A percentile compares a stretch with the other conserved stretches of the same genome.
Conservation (phyloP, 2,113 vertebrate genomes). For the Lasiurus cinereus region DNA sequence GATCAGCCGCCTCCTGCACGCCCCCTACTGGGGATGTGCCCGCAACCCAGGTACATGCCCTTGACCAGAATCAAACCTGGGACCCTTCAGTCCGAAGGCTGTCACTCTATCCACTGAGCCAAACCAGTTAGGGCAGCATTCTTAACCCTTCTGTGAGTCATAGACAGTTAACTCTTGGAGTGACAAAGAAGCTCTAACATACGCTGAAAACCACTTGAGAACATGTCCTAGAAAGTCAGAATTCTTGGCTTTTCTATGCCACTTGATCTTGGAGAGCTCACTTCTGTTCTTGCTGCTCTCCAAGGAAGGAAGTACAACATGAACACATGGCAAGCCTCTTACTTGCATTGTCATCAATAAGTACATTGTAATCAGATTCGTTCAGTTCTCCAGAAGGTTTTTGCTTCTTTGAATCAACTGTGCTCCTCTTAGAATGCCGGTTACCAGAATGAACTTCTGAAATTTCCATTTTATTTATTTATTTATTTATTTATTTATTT, state of each 20-base stretch:
- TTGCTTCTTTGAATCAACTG: constrained; percentile 39
- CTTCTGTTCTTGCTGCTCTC: neutral
- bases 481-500: too few species aligned
- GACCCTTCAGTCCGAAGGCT: too few species aligned
- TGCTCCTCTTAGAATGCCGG: neutral
- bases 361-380: neutral
- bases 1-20: too few species aligned
- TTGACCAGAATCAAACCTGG: too few species aligned
- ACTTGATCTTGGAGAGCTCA: constrained; percentile 22
- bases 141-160: neutral
- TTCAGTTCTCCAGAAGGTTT: constrained; percentile 14
- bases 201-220: neutral
- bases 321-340: neutral
- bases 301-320: neutral
- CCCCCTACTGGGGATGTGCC: too few species aligned
- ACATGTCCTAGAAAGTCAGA: neutral
- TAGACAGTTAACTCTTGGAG: neutral
- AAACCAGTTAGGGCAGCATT: neutral
- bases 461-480: constrained; percentile 4
- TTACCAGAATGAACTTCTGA: neutral
- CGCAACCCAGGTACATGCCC: too few species aligned
- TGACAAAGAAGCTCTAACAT: neutral
- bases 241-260: constrained; percentile 35
- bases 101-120: too few species aligned
- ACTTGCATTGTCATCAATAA: neutral